Percentiles rank a stretch among this genome's conserved stretches.
phyloP scores from a whole-genome alignment of 2,113 vertebrate genomes.

The Rhinolophus ferrumequinum region DNA sequence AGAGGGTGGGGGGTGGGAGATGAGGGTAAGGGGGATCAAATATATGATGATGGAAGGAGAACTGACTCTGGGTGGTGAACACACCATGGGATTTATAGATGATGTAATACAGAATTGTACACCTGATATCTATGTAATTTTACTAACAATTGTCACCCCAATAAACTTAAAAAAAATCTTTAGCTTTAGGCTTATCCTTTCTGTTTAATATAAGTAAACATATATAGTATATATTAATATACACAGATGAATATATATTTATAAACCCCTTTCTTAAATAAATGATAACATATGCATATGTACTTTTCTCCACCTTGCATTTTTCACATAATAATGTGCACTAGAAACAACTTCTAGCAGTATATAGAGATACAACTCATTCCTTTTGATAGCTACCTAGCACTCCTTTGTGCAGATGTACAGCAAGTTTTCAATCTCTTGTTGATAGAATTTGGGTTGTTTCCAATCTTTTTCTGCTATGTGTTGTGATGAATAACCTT shows the following conservation, averaged over 20 bases:
- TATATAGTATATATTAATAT: background rate
- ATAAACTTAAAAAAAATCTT: background rate
- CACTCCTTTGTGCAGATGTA: background rate
- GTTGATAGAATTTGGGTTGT: background rate
- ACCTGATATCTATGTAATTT: too few relatives aligned
- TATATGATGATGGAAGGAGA: too few relatives aligned
- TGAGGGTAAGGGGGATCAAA: too few relatives aligned
- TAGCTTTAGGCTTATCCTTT: background rate
- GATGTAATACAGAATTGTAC: too few relatives aligned
- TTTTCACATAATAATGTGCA: background rate
- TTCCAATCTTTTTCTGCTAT: conserved; percentile 6
- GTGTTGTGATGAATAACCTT: background rate
- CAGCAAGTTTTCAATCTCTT: background rate
- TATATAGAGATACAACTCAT: background rate
- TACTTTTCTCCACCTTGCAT: background rate
- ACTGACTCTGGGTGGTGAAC: too few relatives aligned
- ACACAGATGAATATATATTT: background rate
- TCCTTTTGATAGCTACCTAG: background rate
- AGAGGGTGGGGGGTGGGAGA: too few relatives aligned
- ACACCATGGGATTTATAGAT: too few relatives aligned
- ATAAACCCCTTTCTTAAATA: background rate
- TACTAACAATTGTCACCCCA: too few relatives aligned
- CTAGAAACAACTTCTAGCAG: conserved; percentile 24
- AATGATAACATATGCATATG: background rate
- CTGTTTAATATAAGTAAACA: conserved; percentile 20